phyloP scores from a whole-genome alignment of 92 coral and sea anemone genomes.

The Epizoanthus scotinus region DNA sequence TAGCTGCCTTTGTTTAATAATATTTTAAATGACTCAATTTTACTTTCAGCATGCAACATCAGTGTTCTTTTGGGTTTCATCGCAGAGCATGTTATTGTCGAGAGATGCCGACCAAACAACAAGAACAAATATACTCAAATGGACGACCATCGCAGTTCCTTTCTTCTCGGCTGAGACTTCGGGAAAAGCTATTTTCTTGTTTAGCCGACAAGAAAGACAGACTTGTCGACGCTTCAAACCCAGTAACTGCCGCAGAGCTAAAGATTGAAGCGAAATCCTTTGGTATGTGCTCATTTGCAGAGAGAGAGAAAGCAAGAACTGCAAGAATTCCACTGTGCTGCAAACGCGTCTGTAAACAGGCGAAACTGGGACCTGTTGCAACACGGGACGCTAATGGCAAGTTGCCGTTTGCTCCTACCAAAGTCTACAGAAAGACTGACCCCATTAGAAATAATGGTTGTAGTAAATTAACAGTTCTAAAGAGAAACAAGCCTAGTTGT shows the following conservation, averaged over 20 bases:
- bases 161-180: neutral
- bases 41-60: neutral
- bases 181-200: constrained; percentile 9
- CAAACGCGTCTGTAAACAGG: neutral
- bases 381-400: neutral
- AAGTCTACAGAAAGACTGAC: neutral
- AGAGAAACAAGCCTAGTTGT: neutral
- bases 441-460: neutral
- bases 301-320: neutral
- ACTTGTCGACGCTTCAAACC: neutral
- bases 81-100: neutral
- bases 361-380: neutral
- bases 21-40: neutral
- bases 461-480: neutral
- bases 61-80: neutral
- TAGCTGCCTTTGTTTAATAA: neutral
- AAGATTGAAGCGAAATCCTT: neutral
- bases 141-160: neutral
- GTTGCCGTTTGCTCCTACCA: neutral
- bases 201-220: neutral
- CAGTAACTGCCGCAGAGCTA: neutral
- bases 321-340: neutral
- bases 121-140: neutral
- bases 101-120: neutral
- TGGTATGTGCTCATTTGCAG: neutral